phyloP scores from a whole-genome alignment of 2,888 invertebrate genomes.

The Alentia gelatinosa region DNA sequence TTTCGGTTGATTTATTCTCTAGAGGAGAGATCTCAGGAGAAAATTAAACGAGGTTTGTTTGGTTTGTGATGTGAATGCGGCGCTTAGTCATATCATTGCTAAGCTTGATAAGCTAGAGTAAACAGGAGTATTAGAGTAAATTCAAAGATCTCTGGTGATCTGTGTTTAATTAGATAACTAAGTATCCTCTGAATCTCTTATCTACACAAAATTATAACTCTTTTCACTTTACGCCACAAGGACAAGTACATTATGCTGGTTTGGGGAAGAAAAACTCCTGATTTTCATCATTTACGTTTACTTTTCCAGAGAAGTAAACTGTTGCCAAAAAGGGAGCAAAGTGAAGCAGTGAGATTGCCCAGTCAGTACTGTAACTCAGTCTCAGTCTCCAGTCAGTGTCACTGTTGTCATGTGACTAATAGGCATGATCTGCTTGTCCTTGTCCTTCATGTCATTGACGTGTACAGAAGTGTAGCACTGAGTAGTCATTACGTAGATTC shows the following conservation, averaged over 20 bases:
- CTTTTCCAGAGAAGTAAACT: background rate
- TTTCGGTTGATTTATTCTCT: no score
- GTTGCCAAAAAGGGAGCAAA: background rate
- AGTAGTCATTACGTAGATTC: background rate
- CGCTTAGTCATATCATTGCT: background rate
- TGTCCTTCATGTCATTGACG: background rate
- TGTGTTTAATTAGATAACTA: no score
- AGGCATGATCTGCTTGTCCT: background rate
- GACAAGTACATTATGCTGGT: background rate
- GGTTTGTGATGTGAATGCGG: background rate
- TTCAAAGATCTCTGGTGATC: no score
- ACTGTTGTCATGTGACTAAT: background rate
- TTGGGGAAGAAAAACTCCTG: no score
- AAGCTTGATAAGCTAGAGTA: no score
- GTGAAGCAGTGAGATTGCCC: background rate
- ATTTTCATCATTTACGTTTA: background rate
- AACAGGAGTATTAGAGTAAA: no score
- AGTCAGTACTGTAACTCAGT: background rate
- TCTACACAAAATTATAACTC: no score
- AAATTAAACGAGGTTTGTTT: slow-evolving; percentile 1
- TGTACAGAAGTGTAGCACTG: background rate
- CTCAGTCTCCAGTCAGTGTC: background rate
- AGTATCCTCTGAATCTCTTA: no score
- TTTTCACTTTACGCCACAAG: no score
- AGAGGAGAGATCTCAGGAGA: background rate